A percentile compares a stretch with the other conserved stretches of the same genome.
phyloP scores from a whole-genome alignment of 2,888 invertebrate species.

The Eupithecia exiguata region DNA sequence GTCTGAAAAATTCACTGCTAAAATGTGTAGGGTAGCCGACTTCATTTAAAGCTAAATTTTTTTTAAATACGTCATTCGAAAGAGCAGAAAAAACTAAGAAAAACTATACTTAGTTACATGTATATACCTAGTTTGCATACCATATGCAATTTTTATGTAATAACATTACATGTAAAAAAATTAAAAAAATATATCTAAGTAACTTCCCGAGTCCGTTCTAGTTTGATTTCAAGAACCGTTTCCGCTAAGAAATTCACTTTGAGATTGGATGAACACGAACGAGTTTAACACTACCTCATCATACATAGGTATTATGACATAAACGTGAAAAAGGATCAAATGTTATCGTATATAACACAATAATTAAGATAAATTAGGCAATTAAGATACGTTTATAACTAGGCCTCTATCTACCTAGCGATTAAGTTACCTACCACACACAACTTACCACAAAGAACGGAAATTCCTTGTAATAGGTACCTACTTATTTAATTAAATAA shows the following conservation, averaged over 20 bases:
- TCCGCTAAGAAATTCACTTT: not conserved
- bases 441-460: slow-evolving; percentile 8
- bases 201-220: too few relatives aligned
- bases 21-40: too few relatives aligned
- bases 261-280: not conserved
- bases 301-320: slow-evolving; percentile 8
- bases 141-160: too few relatives aligned
- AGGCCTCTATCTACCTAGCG: slow-evolving; percentile 15
- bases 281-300: slow-evolving; percentile 3
- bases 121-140: too few relatives aligned
- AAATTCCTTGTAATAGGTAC: slow-evolving; percentile 8
- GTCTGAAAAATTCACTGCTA: too few relatives aligned
- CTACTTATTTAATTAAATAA: not conserved
- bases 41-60: too few relatives aligned
- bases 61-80: too few relatives aligned
- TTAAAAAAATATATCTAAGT: too few relatives aligned
- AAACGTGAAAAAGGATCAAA: slow-evolving; percentile 13
- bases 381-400: slow-evolving; percentile 40
- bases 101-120: too few relatives aligned
- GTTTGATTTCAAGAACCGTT: not conserved
- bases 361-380: slow-evolving; percentile 45
- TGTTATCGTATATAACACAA: slow-evolving; percentile 35
- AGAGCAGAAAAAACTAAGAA: too few relatives aligned
- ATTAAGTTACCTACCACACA: slow-evolving; percentile 15
- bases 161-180: too few relatives aligned